Percentiles rank a stretch among this genome's conserved stretches.
These are phyloP conservation scores for Furcifer pardalis DNA, from an alignment of 2,797 vertebrate species.

Conservation along the genomic window DNA sequence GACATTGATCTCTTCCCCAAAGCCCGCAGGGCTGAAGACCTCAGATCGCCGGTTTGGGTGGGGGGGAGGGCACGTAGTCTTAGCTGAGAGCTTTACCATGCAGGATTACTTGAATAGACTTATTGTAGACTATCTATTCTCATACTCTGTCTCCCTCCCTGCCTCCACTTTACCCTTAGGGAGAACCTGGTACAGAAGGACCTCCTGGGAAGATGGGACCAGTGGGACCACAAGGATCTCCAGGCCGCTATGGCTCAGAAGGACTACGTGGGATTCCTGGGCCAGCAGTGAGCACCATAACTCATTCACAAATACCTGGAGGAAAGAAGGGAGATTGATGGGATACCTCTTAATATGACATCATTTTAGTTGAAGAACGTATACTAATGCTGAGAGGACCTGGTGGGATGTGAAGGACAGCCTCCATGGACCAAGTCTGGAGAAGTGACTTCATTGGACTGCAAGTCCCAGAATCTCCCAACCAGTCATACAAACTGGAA, in stretches of 20 bases:
- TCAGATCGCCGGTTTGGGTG: too few species aligned
- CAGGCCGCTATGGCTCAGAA: slow-evolving; percentile 84
- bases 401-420: background rate
- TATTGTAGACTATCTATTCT: background rate
- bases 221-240: slow-evolving; percentile 84
- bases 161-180: slow-evolving; percentile 74
- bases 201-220: slow-evolving; percentile 84
- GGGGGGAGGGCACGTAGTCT: too few species aligned
- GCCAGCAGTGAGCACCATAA: slow-evolving; percentile 81
- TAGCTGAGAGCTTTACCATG: background rate
- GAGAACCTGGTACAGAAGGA: slow-evolving; percentile 80
- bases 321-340: background rate
- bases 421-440: background rate
- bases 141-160: background rate
- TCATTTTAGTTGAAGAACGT: background rate
- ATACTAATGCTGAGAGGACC: background rate
- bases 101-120: background rate
- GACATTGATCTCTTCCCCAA: too few species aligned
- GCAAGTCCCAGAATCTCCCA: background rate
- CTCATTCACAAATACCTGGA: background rate
- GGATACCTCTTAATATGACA: background rate
- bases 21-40: too few species aligned
- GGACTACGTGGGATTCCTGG: slow-evolving; percentile 91
- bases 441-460: background rate
- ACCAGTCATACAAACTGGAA: background rate